These are phyloP conservation scores for Hestina assimilis DNA, from an alignment of 1,140 invertebrate genomes.

Conservation along the genomic window DNA sequence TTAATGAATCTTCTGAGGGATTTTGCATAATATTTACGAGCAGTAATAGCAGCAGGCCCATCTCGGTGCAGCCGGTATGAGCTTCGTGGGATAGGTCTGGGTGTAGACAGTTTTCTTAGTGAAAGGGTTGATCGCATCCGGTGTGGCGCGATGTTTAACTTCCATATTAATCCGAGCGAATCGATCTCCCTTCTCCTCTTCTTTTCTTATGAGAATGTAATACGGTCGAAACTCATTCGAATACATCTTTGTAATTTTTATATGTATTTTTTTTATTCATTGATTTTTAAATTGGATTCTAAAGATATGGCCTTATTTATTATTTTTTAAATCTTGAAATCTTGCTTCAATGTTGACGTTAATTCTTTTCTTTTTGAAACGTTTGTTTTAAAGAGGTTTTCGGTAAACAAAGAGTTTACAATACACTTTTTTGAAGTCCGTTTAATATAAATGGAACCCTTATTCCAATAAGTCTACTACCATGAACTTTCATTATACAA, in stretches of 20 bases:
- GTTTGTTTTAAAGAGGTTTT: neutral
- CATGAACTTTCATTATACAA: too few relatives aligned
- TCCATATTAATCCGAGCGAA: constrained; percentile 66
- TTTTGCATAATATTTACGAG: constrained; percentile 42
- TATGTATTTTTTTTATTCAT: constrained; percentile 26
- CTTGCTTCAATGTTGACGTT: neutral
- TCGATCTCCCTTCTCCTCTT: constrained; percentile 68
- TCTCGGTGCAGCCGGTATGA: constrained; percentile 61
- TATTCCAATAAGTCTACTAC: too few relatives aligned
- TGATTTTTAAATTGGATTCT: neutral
- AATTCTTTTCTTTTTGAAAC: neutral
- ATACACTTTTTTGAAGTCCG: too few relatives aligned
- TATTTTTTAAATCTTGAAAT: constrained; percentile 1
- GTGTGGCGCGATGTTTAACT: constrained; percentile 47
- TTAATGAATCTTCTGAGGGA: constrained; percentile 24
- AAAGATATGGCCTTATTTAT: neutral
- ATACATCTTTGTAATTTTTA: constrained; percentile 46
- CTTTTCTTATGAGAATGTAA: constrained; percentile 57
- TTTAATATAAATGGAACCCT: too few relatives aligned
- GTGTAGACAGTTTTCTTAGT: constrained; percentile 59
- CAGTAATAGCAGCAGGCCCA: constrained; percentile 62
- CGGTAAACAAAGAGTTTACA: too few relatives aligned
- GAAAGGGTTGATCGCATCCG: constrained; percentile 56
- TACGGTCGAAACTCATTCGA: constrained; percentile 65
- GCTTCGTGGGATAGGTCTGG: constrained; percentile 60